Conservation (phyloP, 2,888 invertebrate genomes). For the Eueremaeus valkanovi region DNA sequence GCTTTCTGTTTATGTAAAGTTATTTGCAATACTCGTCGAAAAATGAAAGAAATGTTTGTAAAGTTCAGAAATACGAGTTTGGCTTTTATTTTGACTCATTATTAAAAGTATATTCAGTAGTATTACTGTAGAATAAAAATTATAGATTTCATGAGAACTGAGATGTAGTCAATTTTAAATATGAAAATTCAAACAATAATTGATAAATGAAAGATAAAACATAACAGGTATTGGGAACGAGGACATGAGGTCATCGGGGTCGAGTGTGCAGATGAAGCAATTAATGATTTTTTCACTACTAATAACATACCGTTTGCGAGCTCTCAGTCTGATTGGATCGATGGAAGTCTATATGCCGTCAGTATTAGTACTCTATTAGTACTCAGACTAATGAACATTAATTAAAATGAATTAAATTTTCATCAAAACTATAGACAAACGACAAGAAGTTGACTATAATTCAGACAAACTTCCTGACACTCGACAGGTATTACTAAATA, state of each 20-base stretch:
- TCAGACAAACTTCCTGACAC: conserved; percentile 21
- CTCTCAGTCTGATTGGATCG: not conserved
- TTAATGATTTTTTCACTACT: conserved; percentile 36
- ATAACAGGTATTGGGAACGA: conserved; percentile 35
- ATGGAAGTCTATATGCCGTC: not conserved
- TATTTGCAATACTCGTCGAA: no score
- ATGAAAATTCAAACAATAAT: no score
- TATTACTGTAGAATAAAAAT: no score
- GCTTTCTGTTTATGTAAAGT: no score
- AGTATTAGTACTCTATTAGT: not conserved
- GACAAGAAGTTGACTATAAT: not conserved
- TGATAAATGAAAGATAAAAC: no score
- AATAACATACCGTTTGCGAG: conserved; percentile 4
- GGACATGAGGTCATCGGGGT: conserved; percentile 39
- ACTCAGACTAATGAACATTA: not conserved
- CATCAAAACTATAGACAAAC: not conserved
- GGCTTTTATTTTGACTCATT: no score
- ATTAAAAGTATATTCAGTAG: no score
- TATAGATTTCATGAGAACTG: no score
- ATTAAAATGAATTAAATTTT: not conserved
- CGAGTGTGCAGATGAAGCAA: conserved; percentile 38
- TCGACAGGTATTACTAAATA: not conserved
- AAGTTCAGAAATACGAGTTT: no score
- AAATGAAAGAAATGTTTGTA: no score
- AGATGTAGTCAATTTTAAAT: no score